A percentile compares a stretch with the other conserved stretches of the same genome.
Evolutionary conservation across 2,797 vertebrate species (phyloP).

Genomic region (Fundulus diaphanus): DNA sequence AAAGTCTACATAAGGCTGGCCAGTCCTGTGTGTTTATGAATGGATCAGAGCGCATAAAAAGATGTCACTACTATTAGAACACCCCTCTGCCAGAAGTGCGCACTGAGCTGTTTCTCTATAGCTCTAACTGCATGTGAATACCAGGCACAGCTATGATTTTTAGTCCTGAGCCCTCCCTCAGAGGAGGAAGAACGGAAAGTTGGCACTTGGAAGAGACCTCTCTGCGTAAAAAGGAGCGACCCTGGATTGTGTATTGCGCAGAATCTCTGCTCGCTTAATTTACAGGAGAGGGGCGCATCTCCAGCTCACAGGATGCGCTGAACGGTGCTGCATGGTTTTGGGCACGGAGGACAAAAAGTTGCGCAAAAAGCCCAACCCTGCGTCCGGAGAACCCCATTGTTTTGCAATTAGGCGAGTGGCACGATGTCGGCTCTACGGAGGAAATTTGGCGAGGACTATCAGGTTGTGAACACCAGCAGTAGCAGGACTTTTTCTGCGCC

Average conservation of each 20-base stretch:
- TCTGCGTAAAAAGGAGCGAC: slow-evolving; percentile 43
- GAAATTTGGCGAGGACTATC: slow-evolving; percentile 91
- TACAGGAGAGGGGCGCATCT: slow-evolving; percentile 51
- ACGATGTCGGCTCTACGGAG: slow-evolving; percentile 85
- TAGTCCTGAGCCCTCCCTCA: not conserved
- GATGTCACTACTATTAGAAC: not conserved
- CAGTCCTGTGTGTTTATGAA: not conserved
- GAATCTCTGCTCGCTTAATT: slow-evolving; percentile 58
- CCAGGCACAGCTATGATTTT: not conserved
- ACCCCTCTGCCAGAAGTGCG: not conserved
- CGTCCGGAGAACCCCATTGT: slow-evolving; percentile 16
- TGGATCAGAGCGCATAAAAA: not conserved
- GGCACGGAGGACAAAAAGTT: slow-evolving; percentile 53
- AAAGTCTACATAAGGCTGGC: not conserved
- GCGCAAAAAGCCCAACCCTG: slow-evolving; percentile 50
- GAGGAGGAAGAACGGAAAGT: slow-evolving; percentile 53
- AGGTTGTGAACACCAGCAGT: slow-evolving; percentile 82
- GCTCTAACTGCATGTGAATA: slow-evolving; percentile 1
- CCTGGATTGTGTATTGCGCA: slow-evolving; percentile 59
- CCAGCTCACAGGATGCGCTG: slow-evolving; percentile 54
- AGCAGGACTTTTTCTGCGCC: slow-evolving; percentile 76
- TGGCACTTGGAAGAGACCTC: slow-evolving; percentile 33
- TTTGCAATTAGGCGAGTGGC: slow-evolving; percentile 11
- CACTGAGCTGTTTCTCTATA: not conserved
- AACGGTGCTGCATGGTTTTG: slow-evolving; percentile 34